phyloP scores from a whole-genome alignment of 2,113 vertebrate species.

The Rhabdomys dilectus region DNA sequence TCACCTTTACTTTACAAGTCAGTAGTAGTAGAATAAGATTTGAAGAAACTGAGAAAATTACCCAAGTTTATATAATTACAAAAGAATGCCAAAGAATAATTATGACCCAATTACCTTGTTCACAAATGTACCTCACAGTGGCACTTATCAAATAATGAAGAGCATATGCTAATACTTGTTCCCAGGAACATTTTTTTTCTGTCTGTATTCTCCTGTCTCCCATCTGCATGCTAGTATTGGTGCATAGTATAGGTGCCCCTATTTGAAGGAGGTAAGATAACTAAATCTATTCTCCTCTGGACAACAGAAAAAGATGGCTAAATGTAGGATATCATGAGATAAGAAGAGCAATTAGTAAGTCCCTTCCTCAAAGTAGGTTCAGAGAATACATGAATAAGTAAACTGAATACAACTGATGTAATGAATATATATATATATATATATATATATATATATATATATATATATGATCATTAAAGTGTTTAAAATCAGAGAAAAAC shows the following conservation, averaged over 20 bases:
- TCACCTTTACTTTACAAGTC: neutral
- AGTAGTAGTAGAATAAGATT: neutral
- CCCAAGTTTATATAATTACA: neutral
- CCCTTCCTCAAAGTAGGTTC: neutral
- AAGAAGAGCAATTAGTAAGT: slow-evolving; percentile 44
- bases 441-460: too few relatives aligned
- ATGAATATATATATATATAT: neutral
- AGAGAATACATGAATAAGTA: too few relatives aligned
- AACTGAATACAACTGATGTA: too few relatives aligned
- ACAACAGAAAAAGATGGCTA: slow-evolving; percentile 46
- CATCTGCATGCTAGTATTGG: neutral
- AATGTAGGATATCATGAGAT: neutral
- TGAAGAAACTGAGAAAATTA: neutral
- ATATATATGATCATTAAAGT: slow-evolving; percentile 43
- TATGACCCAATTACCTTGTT: neutral
- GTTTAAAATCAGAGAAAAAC: slow-evolving; percentile 21
- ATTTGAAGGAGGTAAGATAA: slow-evolving; percentile 20
- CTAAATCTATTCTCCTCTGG: neutral
- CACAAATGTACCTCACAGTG: neutral
- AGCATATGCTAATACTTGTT: neutral
- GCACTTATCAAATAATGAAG: neutral
- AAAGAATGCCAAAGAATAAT: neutral
- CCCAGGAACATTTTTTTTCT: neutral
- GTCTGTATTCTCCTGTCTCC: neutral
- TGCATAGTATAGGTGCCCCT: neutral